A percentile compares a stretch with the other conserved stretches of the same genome.
phyloP scores from a whole-genome alignment of 2,113 vertebrate genomes.

The Marcusenius ussheri region DNA sequence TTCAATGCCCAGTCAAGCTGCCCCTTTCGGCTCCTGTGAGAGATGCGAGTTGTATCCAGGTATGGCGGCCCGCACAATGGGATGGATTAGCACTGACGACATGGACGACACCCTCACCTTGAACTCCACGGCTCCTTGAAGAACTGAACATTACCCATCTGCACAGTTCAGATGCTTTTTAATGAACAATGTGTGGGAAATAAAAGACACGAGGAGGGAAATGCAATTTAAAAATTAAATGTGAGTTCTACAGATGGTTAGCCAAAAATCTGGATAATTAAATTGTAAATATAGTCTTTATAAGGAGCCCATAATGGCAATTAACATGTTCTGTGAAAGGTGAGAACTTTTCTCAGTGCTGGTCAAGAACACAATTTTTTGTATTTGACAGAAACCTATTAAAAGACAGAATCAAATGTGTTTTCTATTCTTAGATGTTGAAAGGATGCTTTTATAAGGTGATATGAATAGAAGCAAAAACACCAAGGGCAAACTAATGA shows the following conservation, averaged over 20 bases:
- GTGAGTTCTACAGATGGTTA: conserved; percentile 65
- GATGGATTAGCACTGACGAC: conserved; percentile 52
- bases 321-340: conserved; percentile 68
- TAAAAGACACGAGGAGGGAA: conserved; percentile 63
- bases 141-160: conserved; percentile 70
- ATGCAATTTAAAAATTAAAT: conserved; percentile 66
- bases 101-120: conserved; percentile 66
- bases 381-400: conserved; percentile 59
- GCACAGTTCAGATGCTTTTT: conserved; percentile 72
- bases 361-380: conserved; percentile 51
- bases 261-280: conserved; percentile 70
- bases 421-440: conserved; percentile 56
- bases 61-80: conserved; percentile 46
- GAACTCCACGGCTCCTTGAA: conserved; percentile 62
- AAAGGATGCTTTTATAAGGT: conserved; percentile 68
- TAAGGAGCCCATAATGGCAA: conserved; percentile 57
- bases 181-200: conserved; percentile 66
- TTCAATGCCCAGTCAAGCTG: background rate
- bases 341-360: conserved; percentile 67
- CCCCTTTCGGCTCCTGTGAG: background rate
- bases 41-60: background rate
- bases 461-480: conserved; percentile 62
- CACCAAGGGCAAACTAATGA: conserved; percentile 62
- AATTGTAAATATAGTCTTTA: conserved; percentile 68
- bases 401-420: conserved; percentile 63